Conservation (phyloP, 2,797 vertebrate species). For the Buphagus erythrorhynchus region DNA sequence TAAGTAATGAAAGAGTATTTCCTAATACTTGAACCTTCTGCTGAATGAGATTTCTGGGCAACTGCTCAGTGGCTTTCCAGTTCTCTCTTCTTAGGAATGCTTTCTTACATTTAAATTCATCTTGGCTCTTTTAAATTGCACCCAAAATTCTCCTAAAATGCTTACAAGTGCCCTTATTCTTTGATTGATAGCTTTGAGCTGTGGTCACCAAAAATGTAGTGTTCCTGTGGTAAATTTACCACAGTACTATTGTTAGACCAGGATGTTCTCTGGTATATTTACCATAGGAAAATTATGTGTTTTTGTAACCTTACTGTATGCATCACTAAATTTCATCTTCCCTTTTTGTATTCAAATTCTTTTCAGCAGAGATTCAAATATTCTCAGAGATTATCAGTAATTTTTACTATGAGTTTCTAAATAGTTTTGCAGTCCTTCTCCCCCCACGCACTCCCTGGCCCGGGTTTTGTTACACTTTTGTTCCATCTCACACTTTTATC, state of each 20-base stretch:
- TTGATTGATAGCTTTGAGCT: not conserved
- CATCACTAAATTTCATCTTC: not conserved
- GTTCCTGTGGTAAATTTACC: slow-evolving; percentile 22
- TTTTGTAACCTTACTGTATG: not conserved
- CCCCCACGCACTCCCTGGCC: rapidly evolving
- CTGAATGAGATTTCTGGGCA: not conserved
- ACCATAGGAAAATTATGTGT: not conserved
- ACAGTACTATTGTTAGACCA: slow-evolving; percentile 1
- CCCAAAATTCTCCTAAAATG: not conserved
- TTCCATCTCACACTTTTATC: not conserved
- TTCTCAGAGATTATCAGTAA: not conserved
- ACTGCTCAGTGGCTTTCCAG: not conserved
- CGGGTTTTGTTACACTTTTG: not conserved
- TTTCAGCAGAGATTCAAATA: not conserved
- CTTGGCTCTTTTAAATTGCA: not conserved
- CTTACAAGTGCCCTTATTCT: not conserved
- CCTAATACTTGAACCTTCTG: not conserved
- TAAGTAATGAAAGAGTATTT: not conserved
- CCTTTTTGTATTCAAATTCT: not conserved
- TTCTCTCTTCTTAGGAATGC: not conserved
- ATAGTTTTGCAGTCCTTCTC: not conserved
- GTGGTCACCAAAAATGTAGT: not conserved
- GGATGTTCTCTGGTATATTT: slow-evolving; percentile 10
- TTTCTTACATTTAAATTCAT: not conserved
- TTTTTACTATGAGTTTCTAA: not conserved